These are phyloP conservation scores for Bombylius major DNA, from an alignment of 2,888 invertebrate genomes.

Conservation along the genomic window DNA sequence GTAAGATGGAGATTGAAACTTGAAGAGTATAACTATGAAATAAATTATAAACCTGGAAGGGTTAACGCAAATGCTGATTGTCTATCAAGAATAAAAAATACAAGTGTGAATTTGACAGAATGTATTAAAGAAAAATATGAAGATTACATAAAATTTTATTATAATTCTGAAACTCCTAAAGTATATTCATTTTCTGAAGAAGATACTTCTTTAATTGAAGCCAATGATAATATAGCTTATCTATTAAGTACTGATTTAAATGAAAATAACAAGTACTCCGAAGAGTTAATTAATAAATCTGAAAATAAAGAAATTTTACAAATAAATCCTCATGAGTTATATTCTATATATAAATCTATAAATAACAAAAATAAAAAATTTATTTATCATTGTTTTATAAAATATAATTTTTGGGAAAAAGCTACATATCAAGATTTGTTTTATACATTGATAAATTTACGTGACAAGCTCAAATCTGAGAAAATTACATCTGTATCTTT, in stretches of 20 bases:
- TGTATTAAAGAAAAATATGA: conserved; percentile 1
- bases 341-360: conserved; percentile 1
- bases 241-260: not conserved
- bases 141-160: conserved; percentile 4
- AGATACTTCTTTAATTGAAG: not conserved
- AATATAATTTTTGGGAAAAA: not conserved
- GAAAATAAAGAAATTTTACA: not conserved
- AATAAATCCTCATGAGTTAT: conserved; percentile 1
- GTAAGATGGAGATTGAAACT: conserved; percentile 20
- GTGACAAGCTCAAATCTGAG: not conserved
- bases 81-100: conserved; percentile 2
- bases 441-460: not conserved
- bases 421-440: not conserved
- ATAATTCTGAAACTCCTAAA: conserved; percentile 2
- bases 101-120: not conserved
- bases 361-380: not conserved
- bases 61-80: conserved; percentile 22
- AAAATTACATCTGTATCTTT: not conserved
- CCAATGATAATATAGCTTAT: conserved; percentile 1
- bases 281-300: not conserved
- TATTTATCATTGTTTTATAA: conserved; percentile 5
- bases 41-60: conserved; percentile 17
- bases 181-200: conserved; percentile 2
- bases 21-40: conserved; percentile 20
- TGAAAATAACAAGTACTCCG: not conserved